phyloP scores from a whole-genome alignment of 1,140 invertebrate species.

The Littorina saxatilis region DNA sequence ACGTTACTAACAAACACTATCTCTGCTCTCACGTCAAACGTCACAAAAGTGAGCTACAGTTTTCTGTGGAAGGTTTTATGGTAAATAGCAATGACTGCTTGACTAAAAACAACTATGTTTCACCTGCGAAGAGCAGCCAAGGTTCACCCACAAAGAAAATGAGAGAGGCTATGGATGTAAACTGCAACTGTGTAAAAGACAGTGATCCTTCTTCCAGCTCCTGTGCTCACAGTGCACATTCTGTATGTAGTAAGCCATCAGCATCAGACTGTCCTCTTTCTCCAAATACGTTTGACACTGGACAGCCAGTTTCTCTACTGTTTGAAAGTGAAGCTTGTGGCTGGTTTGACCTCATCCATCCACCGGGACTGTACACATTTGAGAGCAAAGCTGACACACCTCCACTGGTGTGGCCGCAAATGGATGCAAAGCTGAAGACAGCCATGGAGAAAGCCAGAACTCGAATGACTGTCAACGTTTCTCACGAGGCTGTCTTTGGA shows the following conservation, averaged over 20 bases:
- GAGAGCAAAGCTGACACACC: neutral
- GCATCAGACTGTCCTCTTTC: neutral
- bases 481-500: neutral
- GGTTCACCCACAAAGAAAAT: neutral
- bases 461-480: neutral
- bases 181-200: neutral
- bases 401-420: neutral
- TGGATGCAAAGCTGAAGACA: neutral
- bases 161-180: too few species aligned
- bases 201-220: neutral
- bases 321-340: neutral
- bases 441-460: constrained; percentile 12
- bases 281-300: neutral
- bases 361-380: constrained; percentile 15
- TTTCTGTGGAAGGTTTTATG: neutral
- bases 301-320: neutral
- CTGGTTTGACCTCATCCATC: constrained; percentile 15
- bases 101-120: neutral
- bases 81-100: neutral
- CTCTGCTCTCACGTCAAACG: neutral
- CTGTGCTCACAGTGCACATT: neutral
- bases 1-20: neutral
- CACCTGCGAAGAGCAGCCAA: neutral
- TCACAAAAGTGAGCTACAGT: neutral
- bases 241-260: neutral